Base-by-base conservation (phyloP, 2,113 vertebrate genomes). In the Condylura cristata region DNA sequence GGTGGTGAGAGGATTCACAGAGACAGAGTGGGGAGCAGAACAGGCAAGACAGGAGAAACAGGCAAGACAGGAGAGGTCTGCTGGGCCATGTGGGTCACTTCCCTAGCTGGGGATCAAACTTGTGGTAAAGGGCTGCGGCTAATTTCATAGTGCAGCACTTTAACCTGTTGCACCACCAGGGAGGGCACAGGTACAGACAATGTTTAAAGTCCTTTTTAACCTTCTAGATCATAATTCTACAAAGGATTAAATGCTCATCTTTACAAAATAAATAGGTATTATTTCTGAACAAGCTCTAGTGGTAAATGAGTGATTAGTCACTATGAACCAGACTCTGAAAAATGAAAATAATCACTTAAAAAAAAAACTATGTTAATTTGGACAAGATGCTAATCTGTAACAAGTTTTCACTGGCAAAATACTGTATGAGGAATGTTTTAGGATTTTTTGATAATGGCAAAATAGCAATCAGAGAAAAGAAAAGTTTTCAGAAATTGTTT, bases 241-340 rank as follows among this genome's bases (percentile, higher is more conserved):
- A 71, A 75, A 60, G 13, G 24, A 70, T 9, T 39, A 89, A 82
- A 24, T 70, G 28, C 32, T 78, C 41, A 78, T 66, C 63, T 53
- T 87, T 51, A 53, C 6, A 65, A 86, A 11, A 61, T 70, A 90
- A 90, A 79, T 30, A 39, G 26, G 44, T 41, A 85, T 1, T 48
- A 46, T 90, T 90, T 71, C n/a, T 90, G n/a, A 90, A 75, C 8
- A 83, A 93, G 12, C 11, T 76, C 53, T 92, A 76, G 84, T 44
- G 34, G 53, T 86, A 82, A 75, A 70, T 70, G 39, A 80, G 9
- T 75, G 9, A 76, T 68, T 24, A 93, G 51, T 68, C 30, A 90
- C 3, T 44, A 82, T 60, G 58, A 26, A 58, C 13, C 53, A 87
- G n/a, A 46, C 30, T 78, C 28, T 81, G 46, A 90, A 93, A 93